Evolutionary conservation across 2,113 vertebrate species (phyloP), one percentile per base, ranked within the genome.

Genomic region (Benitochromis conjunctus): DNA sequence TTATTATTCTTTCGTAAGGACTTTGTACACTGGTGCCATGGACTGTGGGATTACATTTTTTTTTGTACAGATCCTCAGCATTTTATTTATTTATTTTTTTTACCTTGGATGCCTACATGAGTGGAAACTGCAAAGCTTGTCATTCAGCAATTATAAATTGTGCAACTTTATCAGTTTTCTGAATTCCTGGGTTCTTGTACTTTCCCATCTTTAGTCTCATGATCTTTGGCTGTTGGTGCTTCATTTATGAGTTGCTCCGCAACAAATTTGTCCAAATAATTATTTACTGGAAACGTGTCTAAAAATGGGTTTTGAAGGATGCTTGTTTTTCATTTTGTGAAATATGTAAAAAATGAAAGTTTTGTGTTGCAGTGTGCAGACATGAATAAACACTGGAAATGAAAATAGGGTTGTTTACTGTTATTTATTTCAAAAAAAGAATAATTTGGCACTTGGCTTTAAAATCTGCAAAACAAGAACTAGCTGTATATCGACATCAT

Each of bases 311-410:
- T 88, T 86, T 82, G 94, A 92, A 95, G 91, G 90, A 90, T 91
- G 85, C 88, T 84, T 86, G 89, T 69, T 82, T 88, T 90, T 26
- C 58, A 12, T 86, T 94, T 90, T 86, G 91, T 78, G 94, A 93
- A 93, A 93, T 95, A 77, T 95, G 95, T 71, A 71, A 56, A 58
- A 4, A 51, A 16, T 95, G 92, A 95, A n/a, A n/a, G 13, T 4
- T 64, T 95, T 94, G 82, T 95, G 95, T 94, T 96, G 95, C 93
- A 92, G 95, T 96, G 94, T 96, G 88, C 89, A 95, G 90, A 90
- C 86, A 93, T 94, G 89, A 96, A 94, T 96, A 96, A 96, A 97
- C 94, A 95, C 90, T 94, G 91, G 92, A 90, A 92, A 93, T 57
- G 60, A 80, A 58, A 79, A 57, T 4, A 51, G 38, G 6, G 14